Evolutionary conservation across 2,113 vertebrate genomes (phyloP).

Genomic region (Tachycineta bicolor): DNA sequence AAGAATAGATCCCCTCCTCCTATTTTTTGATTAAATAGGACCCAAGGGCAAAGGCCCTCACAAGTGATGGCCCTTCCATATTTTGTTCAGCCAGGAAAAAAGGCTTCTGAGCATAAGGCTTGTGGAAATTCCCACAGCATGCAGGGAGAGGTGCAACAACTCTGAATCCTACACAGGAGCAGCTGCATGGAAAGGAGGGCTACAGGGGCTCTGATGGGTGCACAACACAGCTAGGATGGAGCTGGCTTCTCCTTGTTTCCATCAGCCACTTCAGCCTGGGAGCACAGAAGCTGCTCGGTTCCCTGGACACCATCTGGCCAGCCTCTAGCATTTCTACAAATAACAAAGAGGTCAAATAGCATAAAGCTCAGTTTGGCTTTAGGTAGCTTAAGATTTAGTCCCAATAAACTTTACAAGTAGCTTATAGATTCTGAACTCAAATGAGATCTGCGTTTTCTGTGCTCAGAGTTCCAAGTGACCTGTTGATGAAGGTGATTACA

Average conservation of each 20-base stretch:
- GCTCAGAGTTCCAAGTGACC: neutral
- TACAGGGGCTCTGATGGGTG: neutral
- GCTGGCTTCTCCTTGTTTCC: neutral
- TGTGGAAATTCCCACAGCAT: neutral
- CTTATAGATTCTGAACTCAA: neutral
- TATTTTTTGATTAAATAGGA: neutral
- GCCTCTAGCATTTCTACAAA: neutral
- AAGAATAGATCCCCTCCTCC: neutral
- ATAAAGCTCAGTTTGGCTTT: neutral
- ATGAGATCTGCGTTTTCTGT: neutral
- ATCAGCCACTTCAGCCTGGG: neutral
- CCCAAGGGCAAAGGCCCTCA: neutral
- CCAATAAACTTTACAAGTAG: neutral
- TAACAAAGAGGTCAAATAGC: neutral
- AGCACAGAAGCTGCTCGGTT: neutral
- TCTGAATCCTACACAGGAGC: neutral
- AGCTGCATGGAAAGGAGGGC: neutral
- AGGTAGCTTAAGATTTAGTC: neutral
- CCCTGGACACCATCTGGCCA: neutral
- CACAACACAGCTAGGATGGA: neutral
- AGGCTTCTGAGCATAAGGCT: neutral
- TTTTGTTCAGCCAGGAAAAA: neutral
- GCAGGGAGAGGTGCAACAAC: neutral
- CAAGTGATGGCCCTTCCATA: neutral
- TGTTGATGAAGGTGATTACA: neutral